Base-by-base conservation (phyloP, 2,797 vertebrate genomes). In the Borostomias antarcticus region DNA sequence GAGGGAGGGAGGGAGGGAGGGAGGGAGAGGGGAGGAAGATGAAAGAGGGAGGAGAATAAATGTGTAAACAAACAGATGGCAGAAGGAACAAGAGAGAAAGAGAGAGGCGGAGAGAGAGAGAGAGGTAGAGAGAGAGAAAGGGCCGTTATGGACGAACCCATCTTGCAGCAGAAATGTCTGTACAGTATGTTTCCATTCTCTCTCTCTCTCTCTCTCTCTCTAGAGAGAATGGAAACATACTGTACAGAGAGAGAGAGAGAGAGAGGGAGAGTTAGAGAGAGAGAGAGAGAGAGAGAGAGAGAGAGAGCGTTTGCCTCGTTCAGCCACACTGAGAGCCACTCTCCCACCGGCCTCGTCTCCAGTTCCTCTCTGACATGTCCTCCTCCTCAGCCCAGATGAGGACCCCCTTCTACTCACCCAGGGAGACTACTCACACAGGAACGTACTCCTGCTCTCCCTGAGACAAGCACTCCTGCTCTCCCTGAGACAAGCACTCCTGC, bases 11-110 rank as follows among this genome's bases (percentile, higher is more conserved):
- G 33, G 28, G 9, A 40, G 66, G 82, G 79, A 89, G 79, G 74
- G 84, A 82, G 82, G 79, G 83, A 67, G 82, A 78, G 72, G 75
- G 75, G 79, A 80, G 75, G 61, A 80, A 87, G 85, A 86, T 88
- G 84, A 23, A 35, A 28, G 17, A 28, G 29, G 4, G 13, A 17
- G 23, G 19, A 28, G 35, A 43, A 21, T 25, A 33, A 28, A 11
- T 17, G 40, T 19, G 13, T 19, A 23, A 32, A 25, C 23, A 52
- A 45, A 45, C 2, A 28, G 33, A 48, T 25, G 56, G 15, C n/a
- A 19, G 23, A 25, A 23, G 23, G 15, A n/a, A 28, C 17, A 53
- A 40, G 56, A 25, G 58, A n/a, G 21, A 21, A 62, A 30, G 56
- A 56, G 28, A 62, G 45, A 43, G 35, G 37, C 3, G 40, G 32